These are phyloP conservation scores for Scaptomyza montana DNA, from an alignment of 1,140 invertebrate species.

Conservation along the genomic window DNA sequence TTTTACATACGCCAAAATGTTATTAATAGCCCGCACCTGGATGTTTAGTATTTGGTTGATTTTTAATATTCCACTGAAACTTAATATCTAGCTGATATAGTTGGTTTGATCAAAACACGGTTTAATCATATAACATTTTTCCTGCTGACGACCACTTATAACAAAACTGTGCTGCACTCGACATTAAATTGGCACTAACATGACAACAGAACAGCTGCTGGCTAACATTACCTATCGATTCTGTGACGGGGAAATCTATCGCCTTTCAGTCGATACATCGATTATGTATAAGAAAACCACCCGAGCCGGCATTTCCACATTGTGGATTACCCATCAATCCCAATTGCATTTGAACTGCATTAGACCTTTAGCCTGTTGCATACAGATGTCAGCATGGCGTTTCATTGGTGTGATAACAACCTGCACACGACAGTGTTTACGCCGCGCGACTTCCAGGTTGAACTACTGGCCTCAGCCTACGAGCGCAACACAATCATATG, in stretches of 20 bases:
- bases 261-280: conserved; percentile 15
- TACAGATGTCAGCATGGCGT: conserved; percentile 62
- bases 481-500: conserved; percentile 93
- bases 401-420: conserved; percentile 84
- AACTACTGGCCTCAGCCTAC: conserved; percentile 91
- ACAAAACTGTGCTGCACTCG: neutral
- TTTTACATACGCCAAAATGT: neutral
- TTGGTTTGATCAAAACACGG: neutral
- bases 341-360: conserved; percentile 24
- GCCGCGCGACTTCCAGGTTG: conserved; percentile 91
- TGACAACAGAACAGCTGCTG: conserved; percentile 1
- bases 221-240: neutral
- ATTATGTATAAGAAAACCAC: conserved; percentile 33
- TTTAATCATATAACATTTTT: neutral
- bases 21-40: neutral
- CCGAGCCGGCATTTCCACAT: conserved; percentile 50
- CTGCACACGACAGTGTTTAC: conserved; percentile 86
- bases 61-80: neutral
- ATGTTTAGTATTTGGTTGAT: neutral
- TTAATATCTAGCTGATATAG: neutral
- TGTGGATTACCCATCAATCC: conserved; percentile 35
- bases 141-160: neutral
- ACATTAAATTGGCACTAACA: neutral
- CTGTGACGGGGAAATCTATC: neutral
- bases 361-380: conserved; percentile 31